phyloP scores from a whole-genome alignment of 2,888 invertebrate species.

The Ptychoptera albimana region DNA sequence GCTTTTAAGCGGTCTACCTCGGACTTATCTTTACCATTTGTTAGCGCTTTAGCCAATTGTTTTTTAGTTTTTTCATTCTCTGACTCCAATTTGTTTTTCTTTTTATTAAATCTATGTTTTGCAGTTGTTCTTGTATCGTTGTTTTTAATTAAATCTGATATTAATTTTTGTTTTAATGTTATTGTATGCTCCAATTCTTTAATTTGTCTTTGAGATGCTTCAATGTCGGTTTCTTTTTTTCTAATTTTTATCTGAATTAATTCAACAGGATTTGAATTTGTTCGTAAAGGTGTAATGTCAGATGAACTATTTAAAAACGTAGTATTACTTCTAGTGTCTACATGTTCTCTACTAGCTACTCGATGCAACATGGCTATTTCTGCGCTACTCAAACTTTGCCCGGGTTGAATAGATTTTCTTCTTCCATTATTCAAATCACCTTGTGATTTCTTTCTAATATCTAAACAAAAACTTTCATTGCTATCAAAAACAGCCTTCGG shows the following conservation, averaged over 20 bases:
- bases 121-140: conserved; percentile 39
- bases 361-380: conserved; percentile 41
- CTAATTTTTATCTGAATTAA: conserved; percentile 25
- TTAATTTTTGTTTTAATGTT: conserved; percentile 56
- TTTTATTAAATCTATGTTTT: conserved; percentile 44
- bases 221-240: conserved; percentile 36
- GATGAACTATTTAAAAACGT: conserved; percentile 22
- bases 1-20: conserved; percentile 31
- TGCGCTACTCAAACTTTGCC: conserved; percentile 40
- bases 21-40: conserved; percentile 29
- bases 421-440: conserved; percentile 17
- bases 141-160: conserved; percentile 47
- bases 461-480: conserved; percentile 20
- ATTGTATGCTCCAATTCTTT: conserved; percentile 52
- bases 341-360: conserved; percentile 31
- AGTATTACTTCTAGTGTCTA: conserved; percentile 15
- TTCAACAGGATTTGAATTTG: conserved; percentile 19
- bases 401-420: conserved; percentile 43
- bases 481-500: conserved; percentile 29
- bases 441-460: conserved; percentile 11
- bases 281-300: conserved; percentile 16
- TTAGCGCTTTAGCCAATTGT: conserved; percentile 36
- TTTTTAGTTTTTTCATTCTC: conserved; percentile 42
- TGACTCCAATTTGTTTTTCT: conserved; percentile 40
- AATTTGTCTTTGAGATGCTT: conserved; percentile 48